Percentiles rank a stretch among this genome's conserved stretches.
Evolutionary conservation across 1,140 invertebrate species (phyloP).

Genomic region (Cylas formicarius): DNA sequence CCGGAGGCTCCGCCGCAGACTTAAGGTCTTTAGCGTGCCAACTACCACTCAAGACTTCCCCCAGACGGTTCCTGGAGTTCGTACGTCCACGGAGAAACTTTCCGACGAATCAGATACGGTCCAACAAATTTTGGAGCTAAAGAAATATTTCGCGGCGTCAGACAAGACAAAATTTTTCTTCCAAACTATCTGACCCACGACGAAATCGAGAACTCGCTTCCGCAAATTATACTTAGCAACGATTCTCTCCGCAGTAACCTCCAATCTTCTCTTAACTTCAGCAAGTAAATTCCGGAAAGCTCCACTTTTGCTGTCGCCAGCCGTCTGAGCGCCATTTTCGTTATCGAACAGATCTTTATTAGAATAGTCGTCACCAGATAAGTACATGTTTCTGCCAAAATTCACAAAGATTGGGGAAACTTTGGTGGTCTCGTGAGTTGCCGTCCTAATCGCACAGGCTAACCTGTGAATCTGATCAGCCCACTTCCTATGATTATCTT

Average conservation of each 20-base stretch:
- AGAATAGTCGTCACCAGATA: constrained; percentile 12
- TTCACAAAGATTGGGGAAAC: constrained; percentile 24
- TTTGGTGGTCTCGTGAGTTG: constrained; percentile 27
- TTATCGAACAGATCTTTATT: too few relatives aligned
- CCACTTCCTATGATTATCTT: constrained; percentile 32
- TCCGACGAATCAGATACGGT: background rate
- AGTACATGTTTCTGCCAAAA: constrained; percentile 12
- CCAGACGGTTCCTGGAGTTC: constrained; percentile 2
- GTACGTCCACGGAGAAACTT: background rate
- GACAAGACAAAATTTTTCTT: constrained; percentile 13
- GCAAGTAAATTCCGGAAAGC: too few relatives aligned
- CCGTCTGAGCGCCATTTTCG: too few relatives aligned
- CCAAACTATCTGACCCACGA: background rate
- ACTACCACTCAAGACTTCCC: too few relatives aligned
- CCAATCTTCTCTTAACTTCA: too few relatives aligned
- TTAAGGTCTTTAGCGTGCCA: too few relatives aligned
- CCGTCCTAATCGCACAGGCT: constrained; percentile 29
- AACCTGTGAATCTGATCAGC: constrained; percentile 24
- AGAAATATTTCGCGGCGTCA: constrained; percentile 13
- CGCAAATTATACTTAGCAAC: constrained; percentile 15
- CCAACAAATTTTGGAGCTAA: constrained; percentile 10
- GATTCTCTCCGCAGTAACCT: too few relatives aligned
- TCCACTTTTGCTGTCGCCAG: too few relatives aligned
- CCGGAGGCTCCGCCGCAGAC: too few relatives aligned
- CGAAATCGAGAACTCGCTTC: background rate